Conservation (phyloP, 2,113 vertebrate genomes). For the Daphoenositta chrysoptera region DNA sequence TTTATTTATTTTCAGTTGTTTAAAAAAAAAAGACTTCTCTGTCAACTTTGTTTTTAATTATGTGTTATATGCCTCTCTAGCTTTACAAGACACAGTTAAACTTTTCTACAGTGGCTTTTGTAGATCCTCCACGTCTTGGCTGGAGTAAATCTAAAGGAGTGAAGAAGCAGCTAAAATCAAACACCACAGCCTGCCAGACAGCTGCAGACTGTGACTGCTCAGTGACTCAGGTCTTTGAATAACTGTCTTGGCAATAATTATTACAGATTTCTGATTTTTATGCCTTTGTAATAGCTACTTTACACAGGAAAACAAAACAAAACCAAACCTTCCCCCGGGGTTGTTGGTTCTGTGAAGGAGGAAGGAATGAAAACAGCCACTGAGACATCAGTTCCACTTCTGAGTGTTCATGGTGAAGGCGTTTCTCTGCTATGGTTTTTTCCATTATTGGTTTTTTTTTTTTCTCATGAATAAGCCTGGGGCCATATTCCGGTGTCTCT, state of each 20-base stretch:
- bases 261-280: neutral
- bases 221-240: constrained; percentile 13
- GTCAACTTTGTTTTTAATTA: neutral
- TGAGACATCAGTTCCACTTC: neutral
- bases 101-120: neutral
- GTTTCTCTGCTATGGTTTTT: neutral
- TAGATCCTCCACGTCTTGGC: neutral
- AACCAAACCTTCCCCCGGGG: neutral
- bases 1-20: neutral
- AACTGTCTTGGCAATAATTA: neutral
- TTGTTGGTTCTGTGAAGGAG: neutral
- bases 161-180: neutral
- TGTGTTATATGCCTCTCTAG: neutral
- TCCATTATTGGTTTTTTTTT: neutral
- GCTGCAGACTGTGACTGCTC: neutral
- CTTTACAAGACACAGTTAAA: neutral
- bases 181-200: neutral
- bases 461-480: neutral
- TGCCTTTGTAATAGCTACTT: constrained; percentile 1
- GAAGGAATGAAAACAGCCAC: neutral
- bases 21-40: neutral
- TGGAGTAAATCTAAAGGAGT: neutral
- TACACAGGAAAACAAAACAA: neutral
- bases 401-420: neutral
- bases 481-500: neutral